Conservation (phyloP, 2,797 vertebrate genomes). For the Columba guinea region DNA sequence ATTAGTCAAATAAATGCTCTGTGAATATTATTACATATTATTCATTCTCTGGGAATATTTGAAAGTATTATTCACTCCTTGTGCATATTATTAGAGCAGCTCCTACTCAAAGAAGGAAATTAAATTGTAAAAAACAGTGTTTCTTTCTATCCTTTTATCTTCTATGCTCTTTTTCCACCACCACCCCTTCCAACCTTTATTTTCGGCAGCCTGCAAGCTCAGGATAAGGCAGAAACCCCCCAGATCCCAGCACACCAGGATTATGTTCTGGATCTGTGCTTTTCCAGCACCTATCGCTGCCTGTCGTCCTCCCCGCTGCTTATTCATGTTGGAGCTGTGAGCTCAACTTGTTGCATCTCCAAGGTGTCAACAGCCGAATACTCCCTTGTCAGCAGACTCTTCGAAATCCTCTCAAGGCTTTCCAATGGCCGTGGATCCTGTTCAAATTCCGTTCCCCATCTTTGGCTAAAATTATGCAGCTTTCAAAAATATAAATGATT, state of each 20-base stretch:
- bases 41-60: slow-evolving; percentile 46
- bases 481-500: background rate
- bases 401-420: background rate
- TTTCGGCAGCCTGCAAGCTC: background rate
- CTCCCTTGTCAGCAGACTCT: slow-evolving; percentile 19
- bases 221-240: background rate
- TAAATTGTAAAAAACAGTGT: background rate
- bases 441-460: background rate
- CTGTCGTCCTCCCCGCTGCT: background rate
- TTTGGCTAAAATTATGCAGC: slow-evolving; percentile 20
- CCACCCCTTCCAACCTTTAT: background rate
- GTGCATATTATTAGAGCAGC: slow-evolving; percentile 1
- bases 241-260: fast-evolving
- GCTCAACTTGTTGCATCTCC: background rate
- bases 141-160: background rate
- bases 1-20: slow-evolving; percentile 23
- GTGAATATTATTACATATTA: slow-evolving; percentile 18
- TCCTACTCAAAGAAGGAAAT: slow-evolving; percentile 6
- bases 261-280: background rate
- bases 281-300: background rate
- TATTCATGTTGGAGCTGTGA: background rate
- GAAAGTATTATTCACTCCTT: slow-evolving; percentile 6
- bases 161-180: background rate
- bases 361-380: slow-evolving; percentile 26
- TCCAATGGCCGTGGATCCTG: background rate